Evolutionary conservation across 2,797 vertebrate species (phyloP), one percentile per base, ranked within the genome.

Genomic region (Eidolon dupreanum): DNA sequence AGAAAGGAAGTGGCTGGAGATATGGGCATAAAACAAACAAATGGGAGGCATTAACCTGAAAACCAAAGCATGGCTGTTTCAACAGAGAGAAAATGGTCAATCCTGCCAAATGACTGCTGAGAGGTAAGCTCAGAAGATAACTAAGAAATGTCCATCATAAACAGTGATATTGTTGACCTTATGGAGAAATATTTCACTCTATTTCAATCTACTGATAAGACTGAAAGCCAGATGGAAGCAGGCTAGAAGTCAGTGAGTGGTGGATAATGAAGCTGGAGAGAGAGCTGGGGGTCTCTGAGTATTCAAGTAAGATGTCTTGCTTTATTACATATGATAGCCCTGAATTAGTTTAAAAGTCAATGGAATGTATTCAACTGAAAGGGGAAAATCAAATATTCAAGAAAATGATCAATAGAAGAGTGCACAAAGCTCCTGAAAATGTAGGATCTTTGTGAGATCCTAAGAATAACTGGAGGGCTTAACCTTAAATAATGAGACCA

Each of bases 271-370:
- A 46, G 22, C 19, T 82, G 31, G 38, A 74, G 20, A 90, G 38
- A 46, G 19, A 88, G 28, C 22, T 22, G 6, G 36, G 66, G 26
- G 31, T 26, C 7, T 11, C 17, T 82, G 36, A 86, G 31, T 31
- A 81, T 16, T 75, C 51, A 75, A 82, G 71, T 65, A 65, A 73
- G 24, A 8, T 38, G 8, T 46, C 86, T 91, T 63, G 51, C 19
- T 87, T 55, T 90, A 16, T 75, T 81, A 83, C 8, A 82, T 55
- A 70, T 19, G 38, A 46, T 19, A 33, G 31, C 19, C 13, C 4
- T 38, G 15, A 95, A 79, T 89, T 70, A 57, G 49, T 49, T 90
- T 83, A 75, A 86, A 82, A 95, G 26, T 63, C 79, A 78, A 55
- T 12, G 10, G 4, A 93, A 68, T 66, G 68, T 24, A 68, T 71